Evolutionary conservation across 1,140 invertebrate genomes (phyloP).

Genomic region (Venustaconcha ellipsiformis): DNA sequence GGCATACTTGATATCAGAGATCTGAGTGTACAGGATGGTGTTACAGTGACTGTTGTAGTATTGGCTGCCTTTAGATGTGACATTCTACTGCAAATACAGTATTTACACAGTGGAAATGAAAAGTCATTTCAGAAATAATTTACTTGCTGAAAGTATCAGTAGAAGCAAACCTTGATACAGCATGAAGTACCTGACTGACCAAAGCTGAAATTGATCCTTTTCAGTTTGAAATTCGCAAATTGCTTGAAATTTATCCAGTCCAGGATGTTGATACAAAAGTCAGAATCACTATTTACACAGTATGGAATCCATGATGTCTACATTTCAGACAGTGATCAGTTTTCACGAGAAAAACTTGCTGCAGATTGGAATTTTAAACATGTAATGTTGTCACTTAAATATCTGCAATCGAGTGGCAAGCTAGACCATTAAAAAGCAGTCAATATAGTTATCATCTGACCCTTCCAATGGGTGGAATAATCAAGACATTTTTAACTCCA

Average conservation of each 20-base stretch:
- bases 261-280: constrained; percentile 2
- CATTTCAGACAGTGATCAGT: constrained; percentile 69
- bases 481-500: too few species aligned
- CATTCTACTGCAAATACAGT: constrained; percentile 67
- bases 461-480: constrained; percentile 1
- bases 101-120: constrained; percentile 69
- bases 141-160: constrained; percentile 10
- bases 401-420: constrained; percentile 42
- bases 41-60: constrained; percentile 54
- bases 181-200: constrained; percentile 12
- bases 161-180: constrained; percentile 15
- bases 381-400: constrained; percentile 23
- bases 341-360: constrained; percentile 51
- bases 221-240: constrained; percentile 22
- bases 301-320: constrained; percentile 41
- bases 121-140: constrained; percentile 14
- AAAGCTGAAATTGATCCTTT: constrained; percentile 31
- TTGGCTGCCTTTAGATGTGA: constrained; percentile 55
- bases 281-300: constrained; percentile 16
- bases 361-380: too few species aligned
- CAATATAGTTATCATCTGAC: constrained; percentile 16
- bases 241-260: constrained; percentile 1
- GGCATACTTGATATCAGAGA: too few species aligned
- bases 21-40: background rate
- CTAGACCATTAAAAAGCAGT: constrained; percentile 34